phyloP scores from a whole-genome alignment of 2,888 invertebrate species.

The Aspidiotus destructor region DNA sequence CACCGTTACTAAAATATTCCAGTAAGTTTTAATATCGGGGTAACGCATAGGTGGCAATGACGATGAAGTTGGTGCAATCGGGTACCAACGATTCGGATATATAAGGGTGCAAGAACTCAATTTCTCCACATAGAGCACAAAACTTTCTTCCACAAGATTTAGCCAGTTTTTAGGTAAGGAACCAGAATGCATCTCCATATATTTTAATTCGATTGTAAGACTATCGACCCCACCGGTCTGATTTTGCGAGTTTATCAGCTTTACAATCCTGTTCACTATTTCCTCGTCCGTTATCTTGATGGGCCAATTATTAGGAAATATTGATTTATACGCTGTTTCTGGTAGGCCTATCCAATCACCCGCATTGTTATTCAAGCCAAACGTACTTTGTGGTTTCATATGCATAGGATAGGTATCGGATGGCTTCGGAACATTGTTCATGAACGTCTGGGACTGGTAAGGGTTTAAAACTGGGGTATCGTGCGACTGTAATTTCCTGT shows the following conservation, averaged over 20 bases:
- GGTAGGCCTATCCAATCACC: not conserved
- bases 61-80: not conserved
- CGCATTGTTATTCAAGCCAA: not conserved
- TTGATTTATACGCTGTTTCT: not conserved
- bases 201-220: not conserved
- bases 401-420: too few species aligned
- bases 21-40: not conserved
- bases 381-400: too few species aligned
- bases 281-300: not conserved
- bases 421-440: too few species aligned
- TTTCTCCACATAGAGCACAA: slow-evolving; percentile 1
- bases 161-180: slow-evolving; percentile 16
- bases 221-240: not conserved
- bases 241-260: slow-evolving; percentile 6
- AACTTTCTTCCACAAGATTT: slow-evolving; percentile 3
- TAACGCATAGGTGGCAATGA: not conserved
- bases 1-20: slow-evolving; percentile 9
- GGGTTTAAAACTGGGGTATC: too few species aligned
- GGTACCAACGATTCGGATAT: slow-evolving; percentile 15
- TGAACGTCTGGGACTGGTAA: too few species aligned
- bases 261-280: slow-evolving; percentile 5
- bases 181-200: not conserved
- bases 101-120: not conserved
- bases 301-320: not conserved
- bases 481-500: too few species aligned